Base-by-base conservation (phyloP, 2,113 vertebrate species). In the Ictalurus furcatus region DNA sequence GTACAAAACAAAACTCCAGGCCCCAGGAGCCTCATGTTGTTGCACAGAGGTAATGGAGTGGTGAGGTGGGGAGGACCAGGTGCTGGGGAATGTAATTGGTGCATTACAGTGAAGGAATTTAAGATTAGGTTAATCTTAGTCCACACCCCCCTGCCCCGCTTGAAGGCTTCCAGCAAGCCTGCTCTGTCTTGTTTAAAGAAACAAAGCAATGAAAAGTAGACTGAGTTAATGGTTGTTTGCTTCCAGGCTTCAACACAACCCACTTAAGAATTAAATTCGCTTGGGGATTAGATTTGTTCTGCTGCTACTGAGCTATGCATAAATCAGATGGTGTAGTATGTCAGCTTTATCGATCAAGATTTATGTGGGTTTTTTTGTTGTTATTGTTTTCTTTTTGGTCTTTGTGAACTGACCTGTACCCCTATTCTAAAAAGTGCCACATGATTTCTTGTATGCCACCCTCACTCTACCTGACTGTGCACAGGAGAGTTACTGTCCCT, bases 71-170 rank as follows among this genome's bases (percentile, higher is more conserved):
- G 83, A 82, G 87, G 84, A 65, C 71, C 12, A 58, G 44, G 34
- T 89, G 78, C 69, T 88, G 88, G 90, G 83, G 90, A 90, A 86
- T 90, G 93, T 96, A 92, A 95, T 93, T 96, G 95, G 95, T 95
- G 93, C 94, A 95, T 93, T 95, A 95, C 95, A 94, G 93, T 93
- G 91, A 96, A 96, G 95, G 97, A 97, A 97, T 97, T 96, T 95
- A 92, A 95, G 95, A 96, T 94, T 94, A 94, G 95, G 96, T 92
- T 97, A 97, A 97, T 97, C 96, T 95, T 90, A 67, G 83, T 93
- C 92, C 93, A 92, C 92, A 90, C 93, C 92, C 92, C 92, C 94
- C 91, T 90, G 88, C 90, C 82, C 93, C 95, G 94, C 95, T 96
- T 96, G 95, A 88, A 94, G 96, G 94, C 95, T 95, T 96, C 95